Percentiles rank a stretch among this genome's conserved stretches.
Conservation (phyloP, 2,888 invertebrate species). For the Drosophila nr. perissopoda region DNA sequence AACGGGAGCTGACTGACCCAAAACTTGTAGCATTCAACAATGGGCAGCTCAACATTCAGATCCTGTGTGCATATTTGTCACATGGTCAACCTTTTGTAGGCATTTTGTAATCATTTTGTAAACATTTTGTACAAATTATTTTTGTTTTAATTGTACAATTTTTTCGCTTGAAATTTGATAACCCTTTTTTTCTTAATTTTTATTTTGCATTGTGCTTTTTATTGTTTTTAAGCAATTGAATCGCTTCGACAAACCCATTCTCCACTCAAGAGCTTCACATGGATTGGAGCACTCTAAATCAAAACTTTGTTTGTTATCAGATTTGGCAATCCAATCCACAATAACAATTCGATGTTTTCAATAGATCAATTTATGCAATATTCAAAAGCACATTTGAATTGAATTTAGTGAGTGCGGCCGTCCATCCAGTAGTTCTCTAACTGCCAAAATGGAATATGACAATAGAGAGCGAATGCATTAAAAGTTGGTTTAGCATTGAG, state of each 20-base stretch:
- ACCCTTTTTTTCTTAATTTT: not conserved
- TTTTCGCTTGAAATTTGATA: not conserved
- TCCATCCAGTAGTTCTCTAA: constrained; percentile 3
- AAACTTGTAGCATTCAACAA: not conserved
- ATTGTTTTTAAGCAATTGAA: not conserved
- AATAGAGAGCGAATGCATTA: constrained; percentile 23
- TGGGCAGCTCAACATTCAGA: not conserved
- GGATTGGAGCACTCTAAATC: not conserved
- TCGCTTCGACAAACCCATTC: not conserved
- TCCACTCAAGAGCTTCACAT: not conserved
- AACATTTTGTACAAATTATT: not conserved
- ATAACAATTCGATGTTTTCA: constrained; percentile 8
- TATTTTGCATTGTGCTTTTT: not conserved
- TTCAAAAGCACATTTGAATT: not conserved
- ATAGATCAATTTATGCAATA: constrained; percentile 11
- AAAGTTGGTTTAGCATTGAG: constrained; percentile 1
- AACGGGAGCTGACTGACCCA: not conserved
- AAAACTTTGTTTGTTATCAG: not conserved
- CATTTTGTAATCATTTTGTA: not conserved
- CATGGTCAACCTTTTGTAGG: not conserved
- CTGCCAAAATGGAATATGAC: constrained; percentile 27
- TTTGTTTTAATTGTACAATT: not conserved
- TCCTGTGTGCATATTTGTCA: constrained; percentile 12
- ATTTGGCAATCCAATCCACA: not conserved
- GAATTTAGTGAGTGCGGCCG: not conserved